Percentiles rank a stretch among this genome's conserved stretches.
These are phyloP conservation scores for Thera britannica DNA, from an alignment of 2,888 invertebrate genomes.

Conservation along the genomic window DNA sequence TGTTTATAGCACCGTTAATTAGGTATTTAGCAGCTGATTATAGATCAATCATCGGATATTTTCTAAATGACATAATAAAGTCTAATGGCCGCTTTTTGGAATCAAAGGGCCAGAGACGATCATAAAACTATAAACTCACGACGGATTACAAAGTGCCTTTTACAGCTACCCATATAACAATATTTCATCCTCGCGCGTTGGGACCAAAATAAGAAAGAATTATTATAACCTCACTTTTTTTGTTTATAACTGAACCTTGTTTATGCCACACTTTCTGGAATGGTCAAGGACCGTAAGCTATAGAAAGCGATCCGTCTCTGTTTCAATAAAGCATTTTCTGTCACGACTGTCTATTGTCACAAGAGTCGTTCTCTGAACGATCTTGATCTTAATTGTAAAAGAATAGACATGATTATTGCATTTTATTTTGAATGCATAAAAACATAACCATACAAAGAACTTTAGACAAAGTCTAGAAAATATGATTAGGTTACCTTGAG, in stretches of 20 bases:
- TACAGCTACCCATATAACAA: constrained; percentile 76
- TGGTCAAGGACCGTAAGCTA: constrained; percentile 71
- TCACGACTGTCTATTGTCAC: constrained; percentile 72
- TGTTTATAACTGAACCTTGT: constrained; percentile 65
- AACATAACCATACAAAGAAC: background rate
- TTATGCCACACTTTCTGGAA: constrained; percentile 66
- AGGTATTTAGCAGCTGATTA: constrained; percentile 68
- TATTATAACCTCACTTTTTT: constrained; percentile 52
- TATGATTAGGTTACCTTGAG: too few species aligned
- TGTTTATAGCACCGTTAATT: constrained; percentile 50
- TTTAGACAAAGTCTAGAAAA: too few species aligned
- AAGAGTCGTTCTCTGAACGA: constrained; percentile 57
- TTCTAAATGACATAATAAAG: constrained; percentile 63
- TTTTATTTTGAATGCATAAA: constrained; percentile 8
- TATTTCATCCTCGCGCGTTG: constrained; percentile 75
- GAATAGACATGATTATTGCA: constrained; percentile 41
- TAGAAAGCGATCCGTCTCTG: constrained; percentile 67
- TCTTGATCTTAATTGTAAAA: constrained; percentile 70
- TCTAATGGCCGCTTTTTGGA: constrained; percentile 58
- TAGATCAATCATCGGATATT: constrained; percentile 57
- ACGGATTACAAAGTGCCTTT: constrained; percentile 72
- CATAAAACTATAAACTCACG: constrained; percentile 78
- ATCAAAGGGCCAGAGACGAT: constrained; percentile 65
- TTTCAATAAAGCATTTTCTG: constrained; percentile 67
- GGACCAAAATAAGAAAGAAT: constrained; percentile 49